These are phyloP conservation scores for Cavia porcellus DNA, from an alignment of 2,113 vertebrate species.

Conservation along the genomic window DNA sequence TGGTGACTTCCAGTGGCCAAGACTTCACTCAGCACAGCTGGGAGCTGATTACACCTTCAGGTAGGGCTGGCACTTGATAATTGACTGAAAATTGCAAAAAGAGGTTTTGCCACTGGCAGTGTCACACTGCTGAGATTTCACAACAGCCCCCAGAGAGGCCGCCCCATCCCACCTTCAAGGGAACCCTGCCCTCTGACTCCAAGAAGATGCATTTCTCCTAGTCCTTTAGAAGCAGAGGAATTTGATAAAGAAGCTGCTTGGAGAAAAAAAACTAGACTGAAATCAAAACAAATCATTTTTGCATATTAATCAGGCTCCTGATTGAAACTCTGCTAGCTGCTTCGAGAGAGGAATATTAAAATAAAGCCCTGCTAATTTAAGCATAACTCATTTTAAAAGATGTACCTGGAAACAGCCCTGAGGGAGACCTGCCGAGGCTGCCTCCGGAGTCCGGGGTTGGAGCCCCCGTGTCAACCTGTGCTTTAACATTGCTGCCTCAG, in stretches of 20 bases:
- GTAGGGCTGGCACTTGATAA: not conserved
- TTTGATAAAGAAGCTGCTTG: slow-evolving; percentile 74
- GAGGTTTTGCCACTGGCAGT: not conserved
- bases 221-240: slow-evolving; percentile 75
- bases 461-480: not conserved
- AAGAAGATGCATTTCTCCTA: slow-evolving; percentile 58
- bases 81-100: not conserved
- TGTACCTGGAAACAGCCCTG: slow-evolving; percentile 78
- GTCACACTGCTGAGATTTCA: not conserved
- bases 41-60: not conserved
- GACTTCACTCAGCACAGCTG: not conserved
- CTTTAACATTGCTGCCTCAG: not conserved
- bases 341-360: slow-evolving; percentile 84
- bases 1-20: not conserved
- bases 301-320: slow-evolving; percentile 87
- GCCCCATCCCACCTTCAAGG: slow-evolving; percentile 42
- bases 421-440: not conserved
- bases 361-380: slow-evolving; percentile 88
- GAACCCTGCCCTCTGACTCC: slow-evolving; percentile 63
- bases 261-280: slow-evolving; percentile 68
- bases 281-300: slow-evolving; percentile 88
- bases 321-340: slow-evolving; percentile 85
- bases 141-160: not conserved
- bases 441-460: not conserved
- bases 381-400: slow-evolving; percentile 85